phyloP scores from a whole-genome alignment of 2,888 invertebrate genomes.

The Ernsta delagoae region DNA sequence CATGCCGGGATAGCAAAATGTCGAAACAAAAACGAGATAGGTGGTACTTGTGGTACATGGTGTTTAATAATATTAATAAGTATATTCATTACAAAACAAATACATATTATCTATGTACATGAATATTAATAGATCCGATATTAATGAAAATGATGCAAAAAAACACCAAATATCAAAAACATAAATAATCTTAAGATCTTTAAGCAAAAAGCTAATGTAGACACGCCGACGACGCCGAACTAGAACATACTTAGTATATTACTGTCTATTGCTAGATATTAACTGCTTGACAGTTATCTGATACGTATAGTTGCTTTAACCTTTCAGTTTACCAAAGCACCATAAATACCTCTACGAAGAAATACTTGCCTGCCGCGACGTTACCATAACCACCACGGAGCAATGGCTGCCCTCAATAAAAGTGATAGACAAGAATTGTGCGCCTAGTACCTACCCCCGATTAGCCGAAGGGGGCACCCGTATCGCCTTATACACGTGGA shows the following conservation, averaged over 20 bases:
- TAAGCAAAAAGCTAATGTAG: too few relatives aligned
- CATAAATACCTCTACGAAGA: conserved; percentile 11
- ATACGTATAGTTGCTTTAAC: neutral
- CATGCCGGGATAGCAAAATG: neutral
- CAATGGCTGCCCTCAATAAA: conserved; percentile 38
- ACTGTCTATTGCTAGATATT: neutral
- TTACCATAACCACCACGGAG: conserved; percentile 12
- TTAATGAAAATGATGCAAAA: too few relatives aligned
- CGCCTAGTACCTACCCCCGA: conserved; percentile 15
- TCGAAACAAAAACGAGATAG: neutral
- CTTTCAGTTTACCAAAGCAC: neutral
- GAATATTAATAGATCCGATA: too few relatives aligned
- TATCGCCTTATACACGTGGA: conserved; percentile 30
- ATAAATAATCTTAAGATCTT: too few relatives aligned
- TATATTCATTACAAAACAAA: too few relatives aligned
- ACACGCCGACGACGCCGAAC: too few relatives aligned
- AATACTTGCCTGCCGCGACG: neutral
- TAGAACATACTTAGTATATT: too few relatives aligned
- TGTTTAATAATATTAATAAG: too few relatives aligned
- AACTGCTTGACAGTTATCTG: neutral
- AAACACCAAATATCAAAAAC: too few relatives aligned
- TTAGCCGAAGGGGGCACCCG: conserved; percentile 19
- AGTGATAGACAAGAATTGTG: conserved; percentile 40
- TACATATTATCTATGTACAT: too few relatives aligned
- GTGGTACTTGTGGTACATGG: too few relatives aligned